A percentile compares a stretch with the other conserved stretches of the same genome.
These are phyloP conservation scores for Astropecten irregularis DNA, from an alignment of 53 echinoderm and acorn worm genomes.

Conservation along the genomic window DNA sequence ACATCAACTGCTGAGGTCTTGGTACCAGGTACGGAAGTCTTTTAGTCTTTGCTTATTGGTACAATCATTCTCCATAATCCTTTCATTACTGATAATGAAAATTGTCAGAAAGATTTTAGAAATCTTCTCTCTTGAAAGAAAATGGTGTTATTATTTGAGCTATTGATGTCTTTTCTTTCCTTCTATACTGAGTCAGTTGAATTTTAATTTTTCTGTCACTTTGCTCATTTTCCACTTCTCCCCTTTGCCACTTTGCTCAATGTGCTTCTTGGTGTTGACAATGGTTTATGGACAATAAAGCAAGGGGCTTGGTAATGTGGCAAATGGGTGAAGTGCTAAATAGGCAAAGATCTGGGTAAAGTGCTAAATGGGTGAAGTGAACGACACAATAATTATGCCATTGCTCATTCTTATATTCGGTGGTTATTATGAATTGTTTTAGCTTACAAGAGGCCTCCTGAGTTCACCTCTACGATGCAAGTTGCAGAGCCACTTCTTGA, in stretches of 20 bases:
- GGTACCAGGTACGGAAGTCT: slow-evolving; percentile 71
- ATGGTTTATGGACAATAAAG: too few relatives aligned
- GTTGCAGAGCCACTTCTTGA: slow-evolving; percentile 55
- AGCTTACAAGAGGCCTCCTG: slow-evolving; percentile 63
- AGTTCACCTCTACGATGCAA: slow-evolving; percentile 59
- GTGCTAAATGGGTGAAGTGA: too few relatives aligned
- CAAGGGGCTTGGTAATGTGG: too few relatives aligned
- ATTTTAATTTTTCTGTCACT: not conserved
- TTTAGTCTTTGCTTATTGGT: not conserved
- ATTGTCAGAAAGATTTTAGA: not conserved
- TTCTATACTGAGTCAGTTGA: not conserved
- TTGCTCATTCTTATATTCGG: not conserved
- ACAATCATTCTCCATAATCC: not conserved
- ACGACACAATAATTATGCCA: too few relatives aligned
- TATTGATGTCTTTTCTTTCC: too few relatives aligned
- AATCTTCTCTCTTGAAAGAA: not conserved
- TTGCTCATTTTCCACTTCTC: too few relatives aligned
- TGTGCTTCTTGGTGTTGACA: too few relatives aligned
- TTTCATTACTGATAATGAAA: too few relatives aligned
- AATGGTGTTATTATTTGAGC: too few relatives aligned
- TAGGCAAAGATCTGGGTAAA: too few relatives aligned
- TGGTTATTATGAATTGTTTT: not conserved
- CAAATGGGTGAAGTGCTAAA: too few relatives aligned
- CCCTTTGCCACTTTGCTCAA: too few relatives aligned
- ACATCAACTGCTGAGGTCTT: slow-evolving; percentile 73